A percentile compares a stretch with the other conserved stretches of the same genome.
phyloP scores from a whole-genome alignment of 2,797 vertebrate genomes.

The Gallinago nigripennis region DNA sequence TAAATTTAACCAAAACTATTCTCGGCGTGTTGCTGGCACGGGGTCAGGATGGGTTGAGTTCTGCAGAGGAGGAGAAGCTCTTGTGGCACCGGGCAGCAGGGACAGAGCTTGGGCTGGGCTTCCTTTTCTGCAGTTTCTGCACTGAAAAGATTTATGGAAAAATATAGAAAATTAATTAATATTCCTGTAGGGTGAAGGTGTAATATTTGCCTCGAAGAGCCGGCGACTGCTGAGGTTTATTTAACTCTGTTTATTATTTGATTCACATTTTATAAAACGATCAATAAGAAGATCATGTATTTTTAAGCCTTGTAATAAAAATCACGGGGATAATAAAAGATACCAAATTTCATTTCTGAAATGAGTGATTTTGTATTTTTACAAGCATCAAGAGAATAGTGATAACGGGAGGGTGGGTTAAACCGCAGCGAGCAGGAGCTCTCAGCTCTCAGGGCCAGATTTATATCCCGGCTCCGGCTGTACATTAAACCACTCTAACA shows the following conservation, averaged over 20 bases:
- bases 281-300: too few relatives aligned
- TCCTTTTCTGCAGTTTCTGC: background rate
- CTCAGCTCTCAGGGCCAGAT: background rate
- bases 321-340: background rate
- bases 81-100: fast-evolving
- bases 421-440: fast-evolving
- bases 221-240: background rate
- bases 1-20: fast-evolving
- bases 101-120: background rate
- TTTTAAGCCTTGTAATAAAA: background rate
- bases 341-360: background rate
- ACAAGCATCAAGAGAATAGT: background rate
- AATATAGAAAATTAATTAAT: fast-evolving
- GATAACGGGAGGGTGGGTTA: background rate
- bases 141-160: background rate
- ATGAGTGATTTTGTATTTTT: background rate
- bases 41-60: fast-evolving
- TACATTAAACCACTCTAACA: background rate
- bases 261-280: background rate
- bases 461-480: background rate
- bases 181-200: background rate
- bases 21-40: fast-evolving
- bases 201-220: background rate
- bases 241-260: background rate
- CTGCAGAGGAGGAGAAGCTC: background rate